Evolutionary conservation across 2,113 vertebrate genomes (phyloP), one percentile per base, ranked within the genome.

Genomic region (Peromyscus californicus): DNA sequence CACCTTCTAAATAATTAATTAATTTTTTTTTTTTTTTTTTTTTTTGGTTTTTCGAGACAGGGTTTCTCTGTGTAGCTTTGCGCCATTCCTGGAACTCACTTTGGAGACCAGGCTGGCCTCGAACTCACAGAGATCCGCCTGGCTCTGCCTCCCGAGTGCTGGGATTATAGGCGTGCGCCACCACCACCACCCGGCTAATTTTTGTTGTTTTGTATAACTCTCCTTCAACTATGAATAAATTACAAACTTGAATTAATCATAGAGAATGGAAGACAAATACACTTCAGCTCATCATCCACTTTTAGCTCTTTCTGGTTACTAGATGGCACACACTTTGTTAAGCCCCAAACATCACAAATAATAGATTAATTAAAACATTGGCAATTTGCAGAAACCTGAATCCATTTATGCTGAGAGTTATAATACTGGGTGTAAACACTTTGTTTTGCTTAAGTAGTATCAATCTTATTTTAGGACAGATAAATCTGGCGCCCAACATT

Each of bases 1-100:
- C 4, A 93, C 24, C 7, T 87, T 63, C 63, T 83, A 57, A 93
- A 90, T 74, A 91, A 75, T 87, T 80, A 95, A n/a, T n/a, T n/a
- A n/a, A n/a, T n/a, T n/a, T n/a, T n/a, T n/a, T n/a, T n/a, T n/a
- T n/a, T n/a, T n/a, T n/a, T n/a, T n/a, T n/a, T n/a, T n/a, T n/a
- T n/a, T n/a, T n/a, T n/a, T n/a, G n/a, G n/a, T n/a, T n/a, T n/a
- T n/a, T n/a, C n/a, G n/a, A n/a, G n/a, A n/a, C n/a, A n/a, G n/a
- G n/a, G n/a, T n/a, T n/a, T n/a, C n/a, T n/a, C n/a, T n/a, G n/a
- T n/a, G n/a, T n/a, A n/a, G n/a, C n/a, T n/a, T n/a, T n/a, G n/a
- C n/a, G n/a, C n/a, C n/a, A n/a, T n/a, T n/a, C n/a, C n/a, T n/a
- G n/a, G n/a, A n/a, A n/a, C n/a, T n/a, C n/a, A n/a, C n/a, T n/a